A percentile compares a stretch with the other conserved stretches of the same genome.
Evolutionary conservation across 2,113 vertebrate genomes (phyloP).

Genomic region (Sinocyclocheilus anshuiensis): DNA sequence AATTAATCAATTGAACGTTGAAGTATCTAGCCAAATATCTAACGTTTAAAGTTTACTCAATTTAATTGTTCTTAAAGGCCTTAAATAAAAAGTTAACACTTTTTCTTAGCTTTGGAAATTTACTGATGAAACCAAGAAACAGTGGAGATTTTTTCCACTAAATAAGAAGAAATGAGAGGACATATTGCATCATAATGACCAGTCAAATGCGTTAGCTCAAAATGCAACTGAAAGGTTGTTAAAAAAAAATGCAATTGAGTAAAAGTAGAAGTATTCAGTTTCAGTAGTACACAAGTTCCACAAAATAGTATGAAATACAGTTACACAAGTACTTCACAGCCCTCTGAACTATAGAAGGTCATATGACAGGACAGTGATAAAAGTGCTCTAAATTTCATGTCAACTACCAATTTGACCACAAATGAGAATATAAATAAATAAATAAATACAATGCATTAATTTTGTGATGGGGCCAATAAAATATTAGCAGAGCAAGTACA

Average conservation of each 20-base stretch:
- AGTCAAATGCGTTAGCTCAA: neutral
- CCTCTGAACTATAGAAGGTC: neutral
- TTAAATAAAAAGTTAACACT: neutral
- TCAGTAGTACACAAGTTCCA: neutral
- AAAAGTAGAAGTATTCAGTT: neutral
- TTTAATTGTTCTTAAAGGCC: neutral
- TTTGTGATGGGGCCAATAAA: neutral
- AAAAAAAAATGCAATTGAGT: neutral
- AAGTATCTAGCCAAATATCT: neutral
- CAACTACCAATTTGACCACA: neutral
- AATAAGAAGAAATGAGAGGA: neutral
- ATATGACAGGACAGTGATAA: neutral
- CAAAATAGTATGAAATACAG: conserved; percentile 1
- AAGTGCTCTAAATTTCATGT: neutral
- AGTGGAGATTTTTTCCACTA: neutral
- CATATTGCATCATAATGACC: neutral
- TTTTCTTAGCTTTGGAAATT: neutral
- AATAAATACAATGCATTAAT: neutral
- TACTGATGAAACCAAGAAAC: neutral
- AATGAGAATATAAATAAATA: neutral
- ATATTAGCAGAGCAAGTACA: neutral
- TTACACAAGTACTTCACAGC: neutral
- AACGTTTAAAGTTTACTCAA: neutral
- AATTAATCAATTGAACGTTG: neutral
- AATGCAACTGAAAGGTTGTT: neutral